A percentile compares a stretch with the other conserved stretches of the same genome.
Evolutionary conservation across 2,797 vertebrate species (phyloP).

Genomic region (Falco biarmicus): DNA sequence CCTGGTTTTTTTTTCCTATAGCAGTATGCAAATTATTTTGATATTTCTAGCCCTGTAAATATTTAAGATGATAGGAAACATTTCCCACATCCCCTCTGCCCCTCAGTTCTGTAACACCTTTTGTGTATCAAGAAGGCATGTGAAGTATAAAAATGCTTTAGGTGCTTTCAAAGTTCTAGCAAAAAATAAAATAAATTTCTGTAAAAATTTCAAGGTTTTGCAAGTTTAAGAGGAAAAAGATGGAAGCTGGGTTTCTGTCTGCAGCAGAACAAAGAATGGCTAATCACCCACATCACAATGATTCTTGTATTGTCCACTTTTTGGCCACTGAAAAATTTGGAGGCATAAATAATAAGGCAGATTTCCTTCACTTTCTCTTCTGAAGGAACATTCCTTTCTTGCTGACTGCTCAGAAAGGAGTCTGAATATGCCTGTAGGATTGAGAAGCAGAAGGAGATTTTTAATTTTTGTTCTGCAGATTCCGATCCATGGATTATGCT

Average conservation of each 20-base stretch:
- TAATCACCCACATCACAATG: slow-evolving; percentile 8
- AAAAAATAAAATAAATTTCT: not conserved
- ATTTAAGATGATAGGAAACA: not conserved
- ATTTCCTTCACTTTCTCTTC: not conserved
- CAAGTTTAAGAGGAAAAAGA: slow-evolving; percentile 26
- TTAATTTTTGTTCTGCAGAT: slow-evolving; percentile 43
- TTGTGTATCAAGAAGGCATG: not conserved
- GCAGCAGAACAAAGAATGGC: not conserved
- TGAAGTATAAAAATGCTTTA: not conserved
- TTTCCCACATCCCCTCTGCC: not conserved
- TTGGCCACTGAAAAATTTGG: not conserved
- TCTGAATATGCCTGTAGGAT: not conserved
- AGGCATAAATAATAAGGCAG: not conserved
- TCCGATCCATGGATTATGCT: slow-evolving; percentile 3
- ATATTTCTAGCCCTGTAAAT: slow-evolving; percentile 54
- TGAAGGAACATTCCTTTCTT: not conserved
- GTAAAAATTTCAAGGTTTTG: slow-evolving; percentile 8
- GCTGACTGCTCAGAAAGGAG: not conserved
- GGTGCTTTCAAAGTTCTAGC: not conserved
- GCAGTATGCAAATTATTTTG: not conserved
- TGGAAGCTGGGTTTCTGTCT: not conserved
- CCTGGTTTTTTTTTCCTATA: not conserved
- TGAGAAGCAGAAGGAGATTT: not conserved
- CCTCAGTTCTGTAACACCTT: not conserved
- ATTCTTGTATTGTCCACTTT: not conserved